Conservation (phyloP, 2,888 invertebrate genomes). For the Xylota sylvarum region DNA sequence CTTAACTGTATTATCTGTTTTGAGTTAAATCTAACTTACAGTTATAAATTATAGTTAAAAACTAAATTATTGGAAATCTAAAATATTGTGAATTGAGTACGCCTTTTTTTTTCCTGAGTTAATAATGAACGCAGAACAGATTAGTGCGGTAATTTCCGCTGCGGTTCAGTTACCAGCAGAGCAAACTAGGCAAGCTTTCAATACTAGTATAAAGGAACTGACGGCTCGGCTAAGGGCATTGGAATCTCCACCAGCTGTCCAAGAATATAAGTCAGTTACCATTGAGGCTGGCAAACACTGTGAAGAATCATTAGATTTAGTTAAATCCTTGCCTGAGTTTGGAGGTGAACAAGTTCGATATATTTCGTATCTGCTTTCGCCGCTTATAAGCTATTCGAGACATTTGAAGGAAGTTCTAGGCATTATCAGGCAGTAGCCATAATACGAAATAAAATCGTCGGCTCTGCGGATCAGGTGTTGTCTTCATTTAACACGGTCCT, state of each 20-base stretch:
- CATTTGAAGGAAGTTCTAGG: neutral
- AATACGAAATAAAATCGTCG: neutral
- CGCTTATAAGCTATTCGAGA: neutral
- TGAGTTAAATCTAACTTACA: too few species aligned
- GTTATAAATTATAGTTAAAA: too few species aligned
- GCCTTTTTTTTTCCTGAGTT: too few species aligned
- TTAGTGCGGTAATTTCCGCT: neutral
- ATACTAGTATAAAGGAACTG: too few species aligned
- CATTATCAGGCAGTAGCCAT: neutral
- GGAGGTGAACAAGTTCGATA: neutral
- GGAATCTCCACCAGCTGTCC: too few species aligned
- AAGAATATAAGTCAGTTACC: too few species aligned
- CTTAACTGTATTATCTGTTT: too few species aligned
- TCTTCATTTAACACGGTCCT: neutral
- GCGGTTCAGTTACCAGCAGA: neutral
- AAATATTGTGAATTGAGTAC: too few species aligned
- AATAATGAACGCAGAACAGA: constrained; percentile 2
- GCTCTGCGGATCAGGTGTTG: neutral
- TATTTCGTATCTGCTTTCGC: neutral
- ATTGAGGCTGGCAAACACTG: neutral
- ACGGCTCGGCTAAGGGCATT: too few species aligned
- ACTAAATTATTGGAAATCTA: too few species aligned
- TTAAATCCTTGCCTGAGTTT: neutral
- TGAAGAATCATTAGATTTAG: neutral
- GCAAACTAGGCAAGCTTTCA: too few species aligned